These are phyloP conservation scores for Ovis canadensis DNA, from an alignment of 2,113 vertebrate species.

Conservation along the genomic window DNA sequence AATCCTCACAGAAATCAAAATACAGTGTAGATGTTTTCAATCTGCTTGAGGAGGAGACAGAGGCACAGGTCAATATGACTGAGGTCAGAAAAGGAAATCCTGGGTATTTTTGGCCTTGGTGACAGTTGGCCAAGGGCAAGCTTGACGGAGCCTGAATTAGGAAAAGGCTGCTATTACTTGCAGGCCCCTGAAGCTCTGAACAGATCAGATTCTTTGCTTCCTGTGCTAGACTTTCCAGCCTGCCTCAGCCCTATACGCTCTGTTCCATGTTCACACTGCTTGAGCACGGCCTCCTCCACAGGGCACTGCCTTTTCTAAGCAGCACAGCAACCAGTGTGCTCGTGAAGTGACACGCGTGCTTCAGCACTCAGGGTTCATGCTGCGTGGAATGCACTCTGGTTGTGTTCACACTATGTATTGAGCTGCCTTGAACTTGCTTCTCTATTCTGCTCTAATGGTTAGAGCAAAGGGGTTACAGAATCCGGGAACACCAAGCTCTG, in stretches of 20 bases:
- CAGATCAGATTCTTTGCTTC: not conserved
- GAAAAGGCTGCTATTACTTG: not conserved
- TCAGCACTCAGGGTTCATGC: not conserved
- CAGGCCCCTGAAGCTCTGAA: not conserved
- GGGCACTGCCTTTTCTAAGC: not conserved
- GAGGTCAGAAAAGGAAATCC: not conserved
- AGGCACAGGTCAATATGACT: not conserved
- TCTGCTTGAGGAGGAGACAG: not conserved
- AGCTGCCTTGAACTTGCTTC: not conserved
- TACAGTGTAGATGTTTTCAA: not conserved
- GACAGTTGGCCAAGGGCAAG: not conserved
- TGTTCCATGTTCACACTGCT: not conserved
- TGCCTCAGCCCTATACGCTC: not conserved
- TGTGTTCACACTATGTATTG: not conserved
- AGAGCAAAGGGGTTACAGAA: not conserved
- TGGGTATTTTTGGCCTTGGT: not conserved
- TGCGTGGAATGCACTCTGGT: not conserved
- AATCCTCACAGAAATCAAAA: not conserved
- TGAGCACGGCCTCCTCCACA: not conserved
- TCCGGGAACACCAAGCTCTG: not conserved
- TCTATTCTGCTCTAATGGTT: not conserved
- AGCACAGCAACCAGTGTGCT: not conserved
- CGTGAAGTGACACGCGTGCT: rapidly evolving
- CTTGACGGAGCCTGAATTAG: not conserved
- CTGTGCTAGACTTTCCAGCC: not conserved